Evolutionary conservation across 2,113 vertebrate genomes (phyloP), one percentile per base, ranked within the genome.

Genomic region (Megaceryle torquata): DNA sequence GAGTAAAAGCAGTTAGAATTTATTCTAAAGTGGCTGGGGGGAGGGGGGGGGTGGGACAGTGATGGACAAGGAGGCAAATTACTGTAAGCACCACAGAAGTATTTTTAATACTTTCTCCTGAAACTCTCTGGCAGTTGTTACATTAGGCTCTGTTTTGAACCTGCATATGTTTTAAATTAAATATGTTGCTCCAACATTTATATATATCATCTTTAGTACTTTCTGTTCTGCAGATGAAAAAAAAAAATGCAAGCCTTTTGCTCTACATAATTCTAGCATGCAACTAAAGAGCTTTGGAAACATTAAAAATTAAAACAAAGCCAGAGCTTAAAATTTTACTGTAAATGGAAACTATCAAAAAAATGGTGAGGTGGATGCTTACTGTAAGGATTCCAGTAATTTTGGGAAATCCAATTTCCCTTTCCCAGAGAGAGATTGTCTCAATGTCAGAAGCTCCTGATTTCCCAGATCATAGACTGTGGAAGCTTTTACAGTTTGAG

Each of bases 101-200:
- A 44, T 91, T 90, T 95, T 86, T 88, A 89, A 81, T 91, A 21
- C 51, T 69, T 89, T 94, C 9, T 82, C 20, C 64, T 91, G 92
- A 78, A 94, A 88, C 35, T 50, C 31, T 50, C 35, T 75, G 72
- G 76, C 64, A 78, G 46, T 79, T 85, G 71, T 63, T 91, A 74
- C 11, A 6, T 86, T 65, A 90, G 51, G 6, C 57, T 87, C 81
- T 75, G 43, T 75, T 95, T 94, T 1, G 6, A 86, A 17, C 43
- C 46, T 92, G 60, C 68, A 60, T 91, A 10, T 93, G 91, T 89
- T 96, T 91, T 96, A 91, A 90, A 90, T 94, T 88, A 94, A 83
- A 94, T 93, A 91, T 50, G 48, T 24, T 11, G 5, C 21, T 50
- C 48, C 48, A 50, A 24, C 48, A 24, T 50, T 50, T 50, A 50